A percentile compares a stretch with the other conserved stretches of the same genome.
Evolutionary conservation across 64 coral and sea anemone species (phyloP).

Genomic region (Astreopora myriophthalma): DNA sequence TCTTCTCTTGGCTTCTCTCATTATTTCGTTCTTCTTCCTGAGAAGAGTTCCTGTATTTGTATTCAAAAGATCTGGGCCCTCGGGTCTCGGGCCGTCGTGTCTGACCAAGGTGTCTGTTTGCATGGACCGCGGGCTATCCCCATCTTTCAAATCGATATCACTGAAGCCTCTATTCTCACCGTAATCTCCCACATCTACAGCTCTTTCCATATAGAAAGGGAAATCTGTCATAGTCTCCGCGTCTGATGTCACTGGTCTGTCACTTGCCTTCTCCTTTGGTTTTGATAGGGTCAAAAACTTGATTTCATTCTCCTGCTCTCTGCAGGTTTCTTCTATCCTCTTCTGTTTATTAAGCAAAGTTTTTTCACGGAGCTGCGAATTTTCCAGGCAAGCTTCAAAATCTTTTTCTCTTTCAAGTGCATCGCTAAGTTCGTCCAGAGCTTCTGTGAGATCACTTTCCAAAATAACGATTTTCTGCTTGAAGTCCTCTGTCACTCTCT

Average conservation of each 20-base stretch:
- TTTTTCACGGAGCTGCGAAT: slow-evolving; percentile 78
- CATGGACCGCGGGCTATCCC: not conserved
- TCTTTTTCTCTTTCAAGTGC: slow-evolving; percentile 94
- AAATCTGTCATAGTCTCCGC: slow-evolving; percentile 74
- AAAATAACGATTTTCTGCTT: slow-evolving; percentile 87
- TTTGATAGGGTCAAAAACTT: slow-evolving; percentile 67
- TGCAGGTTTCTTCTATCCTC: slow-evolving; percentile 78
- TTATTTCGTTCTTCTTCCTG: slow-evolving; percentile 74
- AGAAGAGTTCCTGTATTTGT: slow-evolving; percentile 37
- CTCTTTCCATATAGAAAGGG: slow-evolving; percentile 65
- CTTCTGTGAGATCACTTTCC: slow-evolving; percentile 94
- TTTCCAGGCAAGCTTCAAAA: slow-evolving; percentile 66
- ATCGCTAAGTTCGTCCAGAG: slow-evolving; percentile 92
- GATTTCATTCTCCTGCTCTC: slow-evolving; percentile 91
- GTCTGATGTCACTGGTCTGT: slow-evolving; percentile 35
- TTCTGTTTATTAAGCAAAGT: slow-evolving; percentile 77
- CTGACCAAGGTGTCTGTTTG: not conserved
- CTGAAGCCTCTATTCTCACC: not conserved
- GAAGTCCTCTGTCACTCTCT: slow-evolving; percentile 82
- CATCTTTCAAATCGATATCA: slow-evolving; percentile 54
- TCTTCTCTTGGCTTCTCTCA: slow-evolving; percentile 83
- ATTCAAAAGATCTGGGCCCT: slow-evolving; percentile 82
- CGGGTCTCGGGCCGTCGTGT: slow-evolving; percentile 14
- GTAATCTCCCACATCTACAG: slow-evolving; percentile 28
- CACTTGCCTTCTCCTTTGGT: slow-evolving; percentile 1